Evolutionary conservation across 2,113 vertebrate genomes (phyloP).

Genomic region (Rhipidura dahli): DNA sequence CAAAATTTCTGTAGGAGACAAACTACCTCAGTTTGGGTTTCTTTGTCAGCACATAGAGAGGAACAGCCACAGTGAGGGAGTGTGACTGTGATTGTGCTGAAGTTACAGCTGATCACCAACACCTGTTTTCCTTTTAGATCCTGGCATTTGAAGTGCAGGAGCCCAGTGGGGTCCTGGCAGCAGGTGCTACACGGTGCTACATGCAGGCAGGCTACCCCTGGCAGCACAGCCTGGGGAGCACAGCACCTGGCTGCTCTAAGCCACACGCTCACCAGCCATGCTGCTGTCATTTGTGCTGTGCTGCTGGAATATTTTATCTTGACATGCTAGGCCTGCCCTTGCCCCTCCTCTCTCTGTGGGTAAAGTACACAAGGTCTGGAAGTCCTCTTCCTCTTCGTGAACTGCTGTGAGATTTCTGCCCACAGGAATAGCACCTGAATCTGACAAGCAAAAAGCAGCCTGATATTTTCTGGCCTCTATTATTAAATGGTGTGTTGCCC

Average conservation of each 20-base stretch:
- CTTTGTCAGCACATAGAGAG: neutral
- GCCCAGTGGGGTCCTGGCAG: neutral
- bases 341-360: neutral
- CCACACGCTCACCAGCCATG: rapidly evolving
- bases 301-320: neutral
- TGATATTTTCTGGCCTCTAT: neutral
- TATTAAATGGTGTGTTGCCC: neutral
- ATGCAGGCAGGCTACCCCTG: neutral
- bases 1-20: neutral
- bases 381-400: neutral
- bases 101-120: neutral
- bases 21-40: neutral
- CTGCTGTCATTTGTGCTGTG: neutral
- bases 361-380: neutral
- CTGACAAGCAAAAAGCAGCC: neutral
- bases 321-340: neutral
- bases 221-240: neutral
- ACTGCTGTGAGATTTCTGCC: neutral
- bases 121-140: neutral
- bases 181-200: neutral
- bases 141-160: neutral
- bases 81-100: neutral
- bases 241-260: neutral
- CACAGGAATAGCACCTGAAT: neutral
- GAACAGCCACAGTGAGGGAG: neutral